Base-by-base conservation (phyloP, 2,888 invertebrate genomes). In the Sminthurinus aureus region DNA sequence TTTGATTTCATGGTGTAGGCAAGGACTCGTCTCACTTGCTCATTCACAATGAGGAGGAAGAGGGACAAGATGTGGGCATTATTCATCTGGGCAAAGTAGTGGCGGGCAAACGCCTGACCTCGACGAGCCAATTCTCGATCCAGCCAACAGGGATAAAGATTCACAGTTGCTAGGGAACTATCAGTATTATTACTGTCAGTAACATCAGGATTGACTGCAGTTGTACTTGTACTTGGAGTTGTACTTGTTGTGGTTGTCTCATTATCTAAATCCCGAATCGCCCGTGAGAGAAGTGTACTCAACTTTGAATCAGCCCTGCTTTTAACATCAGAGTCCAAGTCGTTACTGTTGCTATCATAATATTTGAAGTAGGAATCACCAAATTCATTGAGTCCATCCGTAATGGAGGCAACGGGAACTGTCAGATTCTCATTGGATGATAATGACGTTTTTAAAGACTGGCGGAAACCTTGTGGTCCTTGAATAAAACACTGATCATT, bases 51-150 rank as follows among this genome's bases (percentile, higher is more conserved):
- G 0, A 79, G 51, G 18, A 79, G 24, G 38, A 79, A 67, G 6
- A 79, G 66, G 15, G 79, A 79, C 11, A 79, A 6, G 50, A 79
- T 69, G 69, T 79, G 79, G 69, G 67, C 67, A 22, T 79, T 38
- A 12, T 66, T 51, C 4, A 79, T 12, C n/a, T 69, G 79, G 3
- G 67, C 38, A n/a, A 79, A 69, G 24, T 79, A 50, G 8, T 13
- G 69, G 9, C 38, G 67, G 3, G 79, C 79, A 79, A 79, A 79
- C 20, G 22, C 4, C 38, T 79, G 79, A 51, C 79, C 79, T 18
- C 0, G 11, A 13, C 79, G n/a, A 6, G 69, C 79, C 26, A 71
- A 67, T 0, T 15, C 15, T 15, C 22, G 51, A 20, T 79, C 79
- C 64, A 79, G 69, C 79, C 79, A 79, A 79, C 79, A 79, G 0